A percentile compares a stretch with the other conserved stretches of the same genome.
These are phyloP conservation scores for Tolmerus cingulatus DNA, from an alignment of 2,888 invertebrate species.

Conservation along the genomic window DNA sequence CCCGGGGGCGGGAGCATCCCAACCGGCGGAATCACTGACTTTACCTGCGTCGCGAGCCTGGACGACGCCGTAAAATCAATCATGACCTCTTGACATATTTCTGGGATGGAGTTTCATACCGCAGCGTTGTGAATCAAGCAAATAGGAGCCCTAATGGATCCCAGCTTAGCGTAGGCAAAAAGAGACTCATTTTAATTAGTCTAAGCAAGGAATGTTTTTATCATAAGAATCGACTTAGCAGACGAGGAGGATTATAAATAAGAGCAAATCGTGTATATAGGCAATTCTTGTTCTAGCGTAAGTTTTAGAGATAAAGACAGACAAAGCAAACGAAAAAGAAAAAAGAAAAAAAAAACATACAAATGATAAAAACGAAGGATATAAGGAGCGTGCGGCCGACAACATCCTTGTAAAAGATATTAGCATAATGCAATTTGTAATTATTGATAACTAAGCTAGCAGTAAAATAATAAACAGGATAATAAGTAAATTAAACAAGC, in stretches of 20 bases:
- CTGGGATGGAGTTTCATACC: conserved; percentile 50
- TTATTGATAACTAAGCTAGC: conserved; percentile 35
- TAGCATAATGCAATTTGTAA: conserved; percentile 43
- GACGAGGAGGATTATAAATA: background rate
- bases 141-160: background rate
- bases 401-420: conserved; percentile 30
- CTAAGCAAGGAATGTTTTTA: conserved; percentile 24
- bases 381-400: background rate
- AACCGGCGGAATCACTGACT: conserved; percentile 54
- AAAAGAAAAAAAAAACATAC: background rate
- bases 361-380: background rate
- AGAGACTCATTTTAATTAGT: conserved; percentile 30
- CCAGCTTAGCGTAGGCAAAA: background rate
- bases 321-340: conserved; percentile 8
- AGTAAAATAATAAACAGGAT: conserved; percentile 18
- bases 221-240: conserved; percentile 12
- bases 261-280: conserved; percentile 32
- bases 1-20: conserved; percentile 24
- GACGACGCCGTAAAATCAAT: conserved; percentile 68
- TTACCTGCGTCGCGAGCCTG: conserved; percentile 62
- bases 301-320: conserved; percentile 9
- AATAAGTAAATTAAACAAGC: conserved; percentile 39
- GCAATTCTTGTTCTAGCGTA: conserved; percentile 5
- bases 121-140: conserved; percentile 47
- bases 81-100: conserved; percentile 62